Base-by-base conservation (phyloP, 2,113 vertebrate genomes). In the Lepus europaeus region DNA sequence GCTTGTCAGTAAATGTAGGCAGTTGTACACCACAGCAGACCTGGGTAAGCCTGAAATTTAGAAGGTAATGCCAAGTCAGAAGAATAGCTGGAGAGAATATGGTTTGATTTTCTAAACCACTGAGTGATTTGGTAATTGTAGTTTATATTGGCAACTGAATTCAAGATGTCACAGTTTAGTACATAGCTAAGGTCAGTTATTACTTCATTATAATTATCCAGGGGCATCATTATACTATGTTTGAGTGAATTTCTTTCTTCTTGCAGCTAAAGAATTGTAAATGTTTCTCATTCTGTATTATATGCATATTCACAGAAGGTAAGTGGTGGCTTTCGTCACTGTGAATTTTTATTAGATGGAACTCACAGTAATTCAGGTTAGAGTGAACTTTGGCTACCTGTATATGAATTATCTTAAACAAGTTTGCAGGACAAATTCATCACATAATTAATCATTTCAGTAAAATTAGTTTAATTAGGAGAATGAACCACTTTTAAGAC, bases 101-200 rank as follows among this genome's bases (percentile, higher is more conserved):
- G 95, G 98, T 97, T 98, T 98, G 98, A 98, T 98, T 98, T 98
- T 97, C 98, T 97, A 98, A 97, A 97, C 98, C 97, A 96, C 95
- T 56, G 76, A 98, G 96, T 98, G 97, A 98, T 98, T 98, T 98
- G 97, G 96, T 98, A 98, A 98, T 98, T 98, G 98, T 98, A 98
- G 98, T 97, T 97, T 98, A 97, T 98, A 97, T 97, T 98, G 97
- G 97, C 97, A 98, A 98, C 95, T 93, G 96, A 98, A 98, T 98
- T 98, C 96, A 98, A 98, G 97, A 98, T 98, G 98, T 97, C 97
- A 98, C 97, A 97, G 97, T 98, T 97, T 97, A 98, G 96, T 97
- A 94, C 94, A 97, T 61, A 96, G 96, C 96, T 95, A 98, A 98
- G 98, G 98, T 98, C 98, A 98, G 98, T 98, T 97, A 98, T 98